Base-by-base conservation (phyloP, 2,113 vertebrate species). In the Boulengeromyrus knoepffleri region DNA sequence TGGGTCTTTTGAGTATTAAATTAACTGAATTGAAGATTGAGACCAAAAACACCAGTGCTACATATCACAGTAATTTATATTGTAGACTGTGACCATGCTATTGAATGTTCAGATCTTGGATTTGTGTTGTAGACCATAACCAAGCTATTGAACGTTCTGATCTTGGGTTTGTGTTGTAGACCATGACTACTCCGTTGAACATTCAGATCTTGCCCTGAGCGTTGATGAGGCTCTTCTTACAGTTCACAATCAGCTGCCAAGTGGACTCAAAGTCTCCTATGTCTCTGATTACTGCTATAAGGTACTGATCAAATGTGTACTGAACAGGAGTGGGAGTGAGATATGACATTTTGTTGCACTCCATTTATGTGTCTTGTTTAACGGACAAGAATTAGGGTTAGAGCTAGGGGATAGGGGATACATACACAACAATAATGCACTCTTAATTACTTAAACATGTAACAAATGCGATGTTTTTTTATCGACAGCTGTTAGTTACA, bases 201-300 rank as follows among this genome's bases (percentile, higher is more conserved):
- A 19, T 4, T 47, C 83, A 62, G 49, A 21, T 31, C 17, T 87
- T 66, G 1, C 19, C 8, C 52, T 96, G 88, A 96, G 93, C 93
- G 93, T 95, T 93, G 95, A 96, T 91, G 93, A 96, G 91, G 95
- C 95, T 50, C 89, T 95, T 89, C 80, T 96, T 52, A 95, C 91
- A 8, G 93, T 96, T 89, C 92, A 95, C 45, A 96, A 94, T 91
- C 90, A 93, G 88, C 93, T 96, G 88, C 89, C 87, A 39, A 91
- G 92, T 80, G 92, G 92, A 24, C 90, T 96, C 52, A 89, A 90
- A 47, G 90, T 96, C 88, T 86, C 91, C 90, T 96, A 95, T 93
- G 94, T 92, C 2, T 95, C 95, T 39, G 95, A 96, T 92, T 94
- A 93, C 92, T 96, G 96, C 92, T 95, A 95, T 91, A 94, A 96